A percentile compares a stretch with the other conserved stretches of the same genome.
Conservation (phyloP, 2,113 vertebrate genomes). For the Platanista minor region DNA sequence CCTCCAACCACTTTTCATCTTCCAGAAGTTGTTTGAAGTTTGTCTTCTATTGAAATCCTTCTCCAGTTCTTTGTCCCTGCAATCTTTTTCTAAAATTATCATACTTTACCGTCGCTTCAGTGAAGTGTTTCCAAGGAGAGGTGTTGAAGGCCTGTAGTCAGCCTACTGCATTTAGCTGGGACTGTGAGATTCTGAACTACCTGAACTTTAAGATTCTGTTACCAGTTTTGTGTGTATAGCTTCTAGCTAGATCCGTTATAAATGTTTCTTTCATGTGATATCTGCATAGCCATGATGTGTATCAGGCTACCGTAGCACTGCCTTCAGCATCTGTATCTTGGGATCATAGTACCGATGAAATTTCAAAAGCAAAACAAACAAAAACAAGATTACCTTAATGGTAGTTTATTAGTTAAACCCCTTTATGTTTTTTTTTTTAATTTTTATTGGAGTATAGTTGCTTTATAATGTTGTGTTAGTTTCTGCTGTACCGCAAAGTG, state of each 20-base stretch:
- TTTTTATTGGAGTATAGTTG: no score
- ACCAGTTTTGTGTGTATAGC: neutral
- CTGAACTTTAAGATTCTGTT: neutral
- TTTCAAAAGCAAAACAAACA: neutral
- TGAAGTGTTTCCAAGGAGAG: neutral
- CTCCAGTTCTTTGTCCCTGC: neutral
- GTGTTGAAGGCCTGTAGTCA: neutral
- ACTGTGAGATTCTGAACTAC: neutral
- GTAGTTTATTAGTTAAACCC: neutral
- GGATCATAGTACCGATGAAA: neutral
- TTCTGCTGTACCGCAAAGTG: no score
- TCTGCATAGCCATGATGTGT: no score
- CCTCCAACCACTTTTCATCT: neutral
- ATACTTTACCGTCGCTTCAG: neutral
- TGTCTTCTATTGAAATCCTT: neutral
- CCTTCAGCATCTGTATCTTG: neutral
- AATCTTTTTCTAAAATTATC: neutral
- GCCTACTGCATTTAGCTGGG: neutral
- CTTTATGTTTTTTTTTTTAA: neutral
- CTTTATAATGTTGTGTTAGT: no score
- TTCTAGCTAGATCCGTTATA: rapidly evolving
- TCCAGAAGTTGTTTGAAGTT: neutral
- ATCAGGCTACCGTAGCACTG: rapidly evolving
- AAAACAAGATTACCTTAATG: neutral
- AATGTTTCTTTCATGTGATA: rapidly evolving